Base-by-base conservation (phyloP, 2,797 vertebrate species). In the Remorina albescens region DNA sequence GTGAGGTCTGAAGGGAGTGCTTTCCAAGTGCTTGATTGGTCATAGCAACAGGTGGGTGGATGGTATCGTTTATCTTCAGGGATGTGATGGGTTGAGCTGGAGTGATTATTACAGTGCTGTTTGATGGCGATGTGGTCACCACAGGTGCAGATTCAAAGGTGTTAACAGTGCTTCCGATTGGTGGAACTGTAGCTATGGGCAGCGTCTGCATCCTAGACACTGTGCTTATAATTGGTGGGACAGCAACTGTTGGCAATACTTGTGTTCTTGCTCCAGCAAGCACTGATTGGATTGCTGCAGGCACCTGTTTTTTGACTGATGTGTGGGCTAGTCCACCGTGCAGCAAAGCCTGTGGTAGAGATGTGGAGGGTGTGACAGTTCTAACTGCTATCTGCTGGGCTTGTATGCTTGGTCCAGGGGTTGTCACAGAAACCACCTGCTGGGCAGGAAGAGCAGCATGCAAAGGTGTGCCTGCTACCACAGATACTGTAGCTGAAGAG, bases 121-220 rank as follows among this genome's bases (percentile, higher is more conserved):
- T 76, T 56, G 90, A 82, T 32, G 88, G 81, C 62, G 94, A 79
- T 2, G 87, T 41, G 0, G 87, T 71, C 13, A 87, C 81, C 37
- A 86, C 67, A 60, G 94, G 88, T 60, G 89, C 65, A 51, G 90
- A 66, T 90, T 89, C 91, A 60, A 86, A 86, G 71, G 90, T 93
- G 82, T 80, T 80, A 64, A 90, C 61, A 72, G 90, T 85, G 82
- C 89, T 94, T 82, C 93, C 25, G 8, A 94, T 91, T 10, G 96
- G 96, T 63, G 94, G 90, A 71, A 94, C 93, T 1, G 88, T 92
- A 66, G 94, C 92, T 62, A 94, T 65, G 3, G 93, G 93, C 47
- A 94, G 73, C 12, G 90, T 87, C 77, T 93, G 91, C 60, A 89
- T 88, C 78, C 92, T 90, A 15, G 91, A 89, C 15, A 82, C 59